Conservation (phyloP, 2,797 vertebrate species). For the Hydrolagus colliei region DNA sequence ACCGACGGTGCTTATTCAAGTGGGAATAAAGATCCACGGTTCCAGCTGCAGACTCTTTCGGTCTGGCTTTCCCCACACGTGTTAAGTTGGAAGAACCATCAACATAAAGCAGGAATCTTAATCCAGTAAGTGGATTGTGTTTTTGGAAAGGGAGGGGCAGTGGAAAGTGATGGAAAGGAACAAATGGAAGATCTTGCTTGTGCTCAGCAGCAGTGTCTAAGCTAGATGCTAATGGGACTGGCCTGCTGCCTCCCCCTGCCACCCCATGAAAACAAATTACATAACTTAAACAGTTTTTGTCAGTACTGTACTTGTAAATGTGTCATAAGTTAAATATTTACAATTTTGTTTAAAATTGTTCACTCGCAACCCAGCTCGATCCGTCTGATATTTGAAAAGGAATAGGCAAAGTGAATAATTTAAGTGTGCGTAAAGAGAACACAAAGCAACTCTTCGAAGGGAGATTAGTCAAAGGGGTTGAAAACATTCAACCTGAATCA, state of each 20-base stretch:
- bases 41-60: too few species aligned
- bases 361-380: background rate
- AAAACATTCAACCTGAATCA: too few species aligned
- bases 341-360: constrained; percentile 10
- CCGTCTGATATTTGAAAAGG: background rate
- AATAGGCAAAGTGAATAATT: constrained; percentile 17
- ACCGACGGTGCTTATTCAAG: too few species aligned
- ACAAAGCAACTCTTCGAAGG: too few species aligned
- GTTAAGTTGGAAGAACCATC: too few species aligned
- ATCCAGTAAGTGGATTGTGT: too few species aligned
- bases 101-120: too few species aligned
- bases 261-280: constrained; percentile 27
- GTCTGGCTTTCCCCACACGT: too few species aligned
- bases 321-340: constrained; percentile 16
- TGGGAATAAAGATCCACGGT: too few species aligned
- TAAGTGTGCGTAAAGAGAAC: background rate
- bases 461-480: too few species aligned
- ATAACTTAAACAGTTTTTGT: constrained; percentile 19
- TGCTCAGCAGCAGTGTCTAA: background rate
- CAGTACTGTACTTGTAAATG: constrained; percentile 28
- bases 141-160: too few species aligned
- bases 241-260: background rate
- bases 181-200: background rate
- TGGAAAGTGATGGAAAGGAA: too few species aligned
- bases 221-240: background rate